A percentile compares a stretch with the other conserved stretches of the same genome.
phyloP scores from a whole-genome alignment of 2,113 vertebrate genomes.

The Calidris pugnax region DNA sequence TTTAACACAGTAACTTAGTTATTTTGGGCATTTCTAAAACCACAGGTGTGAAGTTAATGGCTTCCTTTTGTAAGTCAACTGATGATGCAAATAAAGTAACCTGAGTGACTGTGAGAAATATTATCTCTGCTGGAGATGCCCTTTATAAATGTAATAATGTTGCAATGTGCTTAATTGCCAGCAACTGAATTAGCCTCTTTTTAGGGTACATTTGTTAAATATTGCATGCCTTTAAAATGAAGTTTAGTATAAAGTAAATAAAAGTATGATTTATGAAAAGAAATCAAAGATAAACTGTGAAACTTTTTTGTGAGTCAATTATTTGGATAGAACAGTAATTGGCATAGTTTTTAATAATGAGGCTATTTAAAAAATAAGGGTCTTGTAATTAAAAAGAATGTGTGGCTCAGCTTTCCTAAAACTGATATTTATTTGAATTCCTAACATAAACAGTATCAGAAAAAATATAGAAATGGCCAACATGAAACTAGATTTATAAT shows the following conservation, averaged over 20 bases:
- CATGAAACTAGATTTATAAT: background rate
- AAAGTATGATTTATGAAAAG: background rate
- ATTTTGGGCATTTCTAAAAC: background rate
- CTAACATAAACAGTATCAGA: background rate
- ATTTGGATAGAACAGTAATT: background rate
- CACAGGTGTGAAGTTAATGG: background rate
- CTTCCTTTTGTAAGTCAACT: background rate
- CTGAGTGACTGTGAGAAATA: conserved; percentile 65
- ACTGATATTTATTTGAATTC: background rate
- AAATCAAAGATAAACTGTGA: background rate
- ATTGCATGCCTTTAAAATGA: background rate
- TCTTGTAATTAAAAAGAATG: background rate
- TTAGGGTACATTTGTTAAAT: background rate
- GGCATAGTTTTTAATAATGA: background rate
- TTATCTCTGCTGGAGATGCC: conserved; percentile 47
- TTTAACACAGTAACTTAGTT: background rate
- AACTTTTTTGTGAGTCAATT: background rate
- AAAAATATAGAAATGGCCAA: background rate
- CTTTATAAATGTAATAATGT: conserved; percentile 63
- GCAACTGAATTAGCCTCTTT: background rate
- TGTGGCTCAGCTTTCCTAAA: background rate
- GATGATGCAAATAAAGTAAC: conserved; percentile 64
- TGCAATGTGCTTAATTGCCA: conserved; percentile 47
- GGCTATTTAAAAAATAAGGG: background rate
- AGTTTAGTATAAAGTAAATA: background rate